phyloP scores from a whole-genome alignment of 2,888 invertebrate genomes.

The Parnassius smintheus region DNA sequence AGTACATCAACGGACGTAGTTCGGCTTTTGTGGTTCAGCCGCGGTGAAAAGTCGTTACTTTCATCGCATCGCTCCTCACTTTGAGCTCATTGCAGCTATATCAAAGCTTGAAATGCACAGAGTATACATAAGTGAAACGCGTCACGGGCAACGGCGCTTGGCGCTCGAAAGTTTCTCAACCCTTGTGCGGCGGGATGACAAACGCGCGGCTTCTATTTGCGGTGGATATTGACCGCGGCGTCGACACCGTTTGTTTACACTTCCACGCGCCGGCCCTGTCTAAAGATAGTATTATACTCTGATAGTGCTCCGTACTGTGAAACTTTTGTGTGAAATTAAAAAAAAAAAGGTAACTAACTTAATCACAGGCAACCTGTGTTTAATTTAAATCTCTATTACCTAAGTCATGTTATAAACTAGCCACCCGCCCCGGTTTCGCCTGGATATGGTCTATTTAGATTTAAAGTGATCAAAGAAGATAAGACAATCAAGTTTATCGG shows the following conservation, averaged over 20 bases:
- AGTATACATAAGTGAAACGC: constrained; percentile 1
- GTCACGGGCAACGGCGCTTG: constrained; percentile 10
- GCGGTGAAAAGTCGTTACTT: not conserved
- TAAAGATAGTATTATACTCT: constrained; percentile 53
- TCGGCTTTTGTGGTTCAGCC: not conserved
- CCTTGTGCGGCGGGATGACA: constrained; percentile 39
- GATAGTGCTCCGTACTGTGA: not conserved
- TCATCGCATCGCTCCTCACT: not conserved
- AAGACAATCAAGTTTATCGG: no score
- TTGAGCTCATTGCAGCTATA: not conserved
- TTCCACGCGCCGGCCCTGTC: constrained; percentile 53
- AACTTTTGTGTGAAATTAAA: not conserved
- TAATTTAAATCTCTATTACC: no score
- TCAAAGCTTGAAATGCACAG: constrained; percentile 13
- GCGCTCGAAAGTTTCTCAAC: constrained; percentile 32
- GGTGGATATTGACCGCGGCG: constrained; percentile 72
- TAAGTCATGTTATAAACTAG: no score
- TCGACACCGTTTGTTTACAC: constrained; percentile 66
- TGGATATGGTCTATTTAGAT: no score
- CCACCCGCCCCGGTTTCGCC: no score
- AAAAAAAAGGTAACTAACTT: no score
- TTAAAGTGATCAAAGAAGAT: no score
- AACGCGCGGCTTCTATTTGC: constrained; percentile 57
- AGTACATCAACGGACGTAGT: no score
- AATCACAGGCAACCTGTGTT: no score